phyloP scores from a whole-genome alignment of 1,140 invertebrate genomes.

The Zelostemma sp. region DNA sequence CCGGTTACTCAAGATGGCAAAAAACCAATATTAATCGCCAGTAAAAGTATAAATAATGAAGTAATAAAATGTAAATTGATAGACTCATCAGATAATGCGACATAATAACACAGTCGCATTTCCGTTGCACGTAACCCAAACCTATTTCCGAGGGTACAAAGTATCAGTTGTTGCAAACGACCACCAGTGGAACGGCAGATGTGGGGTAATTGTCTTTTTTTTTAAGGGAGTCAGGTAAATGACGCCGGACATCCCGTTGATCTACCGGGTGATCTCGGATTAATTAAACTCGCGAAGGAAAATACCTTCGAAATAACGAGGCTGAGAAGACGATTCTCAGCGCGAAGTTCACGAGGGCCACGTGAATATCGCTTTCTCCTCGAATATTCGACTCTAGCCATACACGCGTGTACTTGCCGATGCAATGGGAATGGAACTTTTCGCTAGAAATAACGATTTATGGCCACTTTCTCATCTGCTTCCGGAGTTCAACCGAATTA shows the following conservation, averaged over 20 bases:
- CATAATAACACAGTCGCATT: neutral
- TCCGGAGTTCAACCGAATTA: too few relatives aligned
- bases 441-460: neutral
- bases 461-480: neutral
- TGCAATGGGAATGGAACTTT: neutral
- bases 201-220: neutral
- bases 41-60: too few relatives aligned
- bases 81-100: neutral
- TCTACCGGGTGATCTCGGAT: neutral
- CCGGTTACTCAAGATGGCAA: too few relatives aligned
- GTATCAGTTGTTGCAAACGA: conserved; percentile 3
- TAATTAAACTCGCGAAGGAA: neutral
- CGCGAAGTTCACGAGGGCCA: too few relatives aligned
- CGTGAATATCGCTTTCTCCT: neutral
- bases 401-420: neutral
- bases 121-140: neutral
- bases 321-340: neutral
- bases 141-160: neutral
- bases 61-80: too few relatives aligned
- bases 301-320: neutral
- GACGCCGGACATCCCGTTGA: neutral
- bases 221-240: neutral
- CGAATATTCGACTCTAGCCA: neutral
- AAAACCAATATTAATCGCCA: too few relatives aligned
- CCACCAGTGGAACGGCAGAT: neutral